Percentiles rank a stretch among this genome's conserved stretches.
Evolutionary conservation across 2,888 invertebrate species (phyloP).

Genomic region (Phoronis australis): DNA sequence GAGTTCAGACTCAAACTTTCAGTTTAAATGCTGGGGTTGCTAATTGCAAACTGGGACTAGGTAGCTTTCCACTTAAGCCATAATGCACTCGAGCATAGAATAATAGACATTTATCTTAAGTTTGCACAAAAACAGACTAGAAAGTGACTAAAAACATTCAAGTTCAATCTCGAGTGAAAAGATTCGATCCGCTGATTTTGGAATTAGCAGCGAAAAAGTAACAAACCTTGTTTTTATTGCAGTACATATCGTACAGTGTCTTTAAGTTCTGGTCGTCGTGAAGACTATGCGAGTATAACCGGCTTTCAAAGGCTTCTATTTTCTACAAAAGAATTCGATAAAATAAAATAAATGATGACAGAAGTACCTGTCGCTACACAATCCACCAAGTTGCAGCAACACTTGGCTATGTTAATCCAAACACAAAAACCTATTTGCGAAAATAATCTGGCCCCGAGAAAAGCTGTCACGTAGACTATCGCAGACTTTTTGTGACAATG

Average conservation of each 20-base stretch:
- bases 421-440: neutral
- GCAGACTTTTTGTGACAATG: neutral
- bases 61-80: too few relatives aligned
- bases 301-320: conserved; percentile 75
- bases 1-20: too few relatives aligned
- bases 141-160: too few relatives aligned
- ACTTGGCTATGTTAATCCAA: neutral
- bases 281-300: conserved; percentile 74
- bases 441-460: neutral
- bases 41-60: too few relatives aligned
- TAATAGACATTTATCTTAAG: too few relatives aligned
- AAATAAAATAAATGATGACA: neutral
- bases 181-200: too few relatives aligned
- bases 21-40: too few relatives aligned
- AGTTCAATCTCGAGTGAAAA: too few relatives aligned
- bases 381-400: neutral
- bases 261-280: conserved; percentile 71
- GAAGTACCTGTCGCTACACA: neutral
- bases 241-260: conserved; percentile 69
- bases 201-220: too few relatives aligned
- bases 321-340: conserved; percentile 51
- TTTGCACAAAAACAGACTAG: too few relatives aligned
- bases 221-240: conserved; percentile 63
- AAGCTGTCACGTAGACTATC: neutral
- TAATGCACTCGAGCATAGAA: too few relatives aligned